Conservation (phyloP, 2,113 vertebrate species). For the Syrmaticus mikado region DNA sequence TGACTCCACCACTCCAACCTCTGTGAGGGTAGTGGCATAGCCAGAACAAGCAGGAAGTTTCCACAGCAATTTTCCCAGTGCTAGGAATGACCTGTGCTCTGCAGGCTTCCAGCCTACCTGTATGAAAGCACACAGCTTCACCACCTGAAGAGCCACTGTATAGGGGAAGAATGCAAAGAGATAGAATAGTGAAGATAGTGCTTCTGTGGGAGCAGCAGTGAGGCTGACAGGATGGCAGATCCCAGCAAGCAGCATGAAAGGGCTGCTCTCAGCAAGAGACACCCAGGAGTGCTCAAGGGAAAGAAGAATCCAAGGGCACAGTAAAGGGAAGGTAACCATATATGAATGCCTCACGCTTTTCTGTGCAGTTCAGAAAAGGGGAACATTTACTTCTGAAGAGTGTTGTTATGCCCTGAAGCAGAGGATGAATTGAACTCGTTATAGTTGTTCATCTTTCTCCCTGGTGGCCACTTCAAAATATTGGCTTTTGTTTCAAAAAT, state of each 20-base stretch:
- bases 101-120: not conserved
- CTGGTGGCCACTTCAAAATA: conserved; percentile 33
- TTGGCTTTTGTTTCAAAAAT: conserved; percentile 4
- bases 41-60: not conserved
- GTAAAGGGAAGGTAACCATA: not conserved
- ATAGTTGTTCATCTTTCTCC: conserved; percentile 25
- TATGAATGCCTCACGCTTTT: not conserved
- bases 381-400: conserved; percentile 16
- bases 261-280: not conserved
- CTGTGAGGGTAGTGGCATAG: not conserved
- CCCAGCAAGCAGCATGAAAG: not conserved
- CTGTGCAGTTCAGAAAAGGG: not conserved
- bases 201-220: not conserved
- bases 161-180: not conserved
- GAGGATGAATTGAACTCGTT: conserved; percentile 20
- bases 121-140: not conserved
- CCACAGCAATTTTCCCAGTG: not conserved
- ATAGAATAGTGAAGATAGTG: not conserved
- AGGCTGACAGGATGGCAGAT: not conserved
- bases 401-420: conserved; percentile 51
- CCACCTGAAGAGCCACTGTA: not conserved
- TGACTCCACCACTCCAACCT: not conserved
- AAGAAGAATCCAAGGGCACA: conserved; percentile 24
- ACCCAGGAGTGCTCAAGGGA: not conserved
- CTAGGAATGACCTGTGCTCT: not conserved